A percentile compares a stretch with the other conserved stretches of the same genome.
phyloP scores from a whole-genome alignment of 2,888 invertebrate genomes.

The Acronicta psi region DNA sequence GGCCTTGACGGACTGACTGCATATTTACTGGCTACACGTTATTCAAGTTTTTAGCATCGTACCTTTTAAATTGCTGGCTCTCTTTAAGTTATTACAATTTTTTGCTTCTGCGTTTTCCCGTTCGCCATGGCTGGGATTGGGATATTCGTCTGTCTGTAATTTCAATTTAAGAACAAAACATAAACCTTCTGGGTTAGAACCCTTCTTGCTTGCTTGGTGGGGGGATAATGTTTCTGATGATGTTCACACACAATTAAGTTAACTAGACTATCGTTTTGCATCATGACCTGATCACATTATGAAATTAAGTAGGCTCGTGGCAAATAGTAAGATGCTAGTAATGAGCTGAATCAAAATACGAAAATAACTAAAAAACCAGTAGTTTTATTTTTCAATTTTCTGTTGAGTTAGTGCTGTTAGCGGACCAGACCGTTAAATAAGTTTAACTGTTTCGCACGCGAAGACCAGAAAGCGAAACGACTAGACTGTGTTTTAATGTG shows the following conservation, averaged over 20 bases:
- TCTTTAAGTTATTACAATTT: slow-evolving; percentile 9
- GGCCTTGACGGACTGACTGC: slow-evolving; percentile 74
- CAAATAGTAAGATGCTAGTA: too few species aligned
- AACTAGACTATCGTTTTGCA: too few species aligned
- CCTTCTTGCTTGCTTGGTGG: too few species aligned
- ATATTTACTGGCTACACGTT: slow-evolving; percentile 46
- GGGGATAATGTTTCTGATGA: too few species aligned
- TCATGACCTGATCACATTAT: too few species aligned
- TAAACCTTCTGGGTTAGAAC: too few species aligned
- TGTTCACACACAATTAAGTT: too few species aligned
- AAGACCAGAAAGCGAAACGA: slow-evolving; percentile 50
- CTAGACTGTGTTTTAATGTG: slow-evolving; percentile 30
- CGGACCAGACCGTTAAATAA: slow-evolving; percentile 42
- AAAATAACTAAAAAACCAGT: slow-evolving; percentile 13
- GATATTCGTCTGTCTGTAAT: background rate
- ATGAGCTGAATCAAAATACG: background rate
- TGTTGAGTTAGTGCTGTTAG: slow-evolving; percentile 11
- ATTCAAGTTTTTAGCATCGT: slow-evolving; percentile 49
- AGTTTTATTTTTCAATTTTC: slow-evolving; percentile 18
- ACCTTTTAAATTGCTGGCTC: slow-evolving; percentile 21
- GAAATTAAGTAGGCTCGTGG: too few species aligned
- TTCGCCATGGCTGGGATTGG: too few species aligned
- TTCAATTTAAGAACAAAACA: background rate
- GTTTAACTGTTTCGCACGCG: slow-evolving; percentile 42
- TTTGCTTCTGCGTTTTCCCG: slow-evolving; percentile 16